These are phyloP conservation scores for Trichomalopsis sarcophagae DNA, from an alignment of 1,140 invertebrate species.

Conservation along the genomic window DNA sequence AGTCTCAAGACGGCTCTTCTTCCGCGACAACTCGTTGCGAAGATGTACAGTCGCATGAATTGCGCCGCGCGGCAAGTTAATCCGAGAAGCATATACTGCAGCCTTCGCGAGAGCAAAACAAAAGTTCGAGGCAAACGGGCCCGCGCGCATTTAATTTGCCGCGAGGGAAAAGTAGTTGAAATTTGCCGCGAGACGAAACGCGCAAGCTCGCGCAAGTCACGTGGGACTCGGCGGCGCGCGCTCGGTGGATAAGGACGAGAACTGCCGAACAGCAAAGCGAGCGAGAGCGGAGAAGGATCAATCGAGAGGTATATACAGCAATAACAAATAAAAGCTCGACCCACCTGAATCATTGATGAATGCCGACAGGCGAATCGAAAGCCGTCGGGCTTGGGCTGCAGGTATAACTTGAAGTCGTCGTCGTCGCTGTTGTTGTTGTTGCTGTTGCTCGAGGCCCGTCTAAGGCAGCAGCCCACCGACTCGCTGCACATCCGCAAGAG, in stretches of 20 bases:
- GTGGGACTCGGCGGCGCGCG: background rate
- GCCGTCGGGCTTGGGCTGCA: slow-evolving; percentile 54
- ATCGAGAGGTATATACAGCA: too few relatives aligned
- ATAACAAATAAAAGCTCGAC: slow-evolving; percentile 26
- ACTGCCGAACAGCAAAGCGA: background rate
- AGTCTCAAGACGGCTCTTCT: slow-evolving; percentile 1
- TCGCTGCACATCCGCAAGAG: background rate
- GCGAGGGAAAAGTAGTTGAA: background rate
- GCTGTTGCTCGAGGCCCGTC: background rate
- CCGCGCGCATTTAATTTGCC: background rate
- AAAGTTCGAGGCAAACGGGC: too few relatives aligned
- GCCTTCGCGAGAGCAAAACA: too few relatives aligned
- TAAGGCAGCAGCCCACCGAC: background rate
- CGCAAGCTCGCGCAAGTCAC: background rate
- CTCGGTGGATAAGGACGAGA: background rate
- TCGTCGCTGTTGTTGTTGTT: background rate
- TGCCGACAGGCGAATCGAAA: slow-evolving; percentile 59
- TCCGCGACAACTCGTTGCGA: background rate
- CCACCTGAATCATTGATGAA: slow-evolving; percentile 71
- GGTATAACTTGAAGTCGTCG: slow-evolving; percentile 43
- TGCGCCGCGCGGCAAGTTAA: background rate
- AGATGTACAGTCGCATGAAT: background rate
- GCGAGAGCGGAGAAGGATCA: too few relatives aligned
- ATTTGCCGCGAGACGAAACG: slow-evolving; percentile 11
- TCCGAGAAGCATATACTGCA: background rate